Conservation (phyloP, 2,113 vertebrate genomes). For the Jaculus jaculus region DNA sequence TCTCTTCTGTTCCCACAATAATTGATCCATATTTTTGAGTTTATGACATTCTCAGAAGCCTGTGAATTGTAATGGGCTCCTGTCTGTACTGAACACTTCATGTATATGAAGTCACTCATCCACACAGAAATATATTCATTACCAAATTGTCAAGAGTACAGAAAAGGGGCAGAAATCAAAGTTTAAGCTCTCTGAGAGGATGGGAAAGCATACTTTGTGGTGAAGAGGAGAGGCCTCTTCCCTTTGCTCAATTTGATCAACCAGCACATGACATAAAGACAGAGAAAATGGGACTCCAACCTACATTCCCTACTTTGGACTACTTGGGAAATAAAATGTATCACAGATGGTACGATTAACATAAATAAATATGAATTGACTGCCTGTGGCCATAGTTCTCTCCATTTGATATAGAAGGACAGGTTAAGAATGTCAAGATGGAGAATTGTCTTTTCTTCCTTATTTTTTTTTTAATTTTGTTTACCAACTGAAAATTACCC, state of each 20-base stretch:
- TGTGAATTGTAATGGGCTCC: not conserved
- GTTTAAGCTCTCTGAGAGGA: not conserved
- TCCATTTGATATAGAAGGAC: not conserved
- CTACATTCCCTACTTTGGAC: not conserved
- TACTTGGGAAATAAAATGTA: not conserved
- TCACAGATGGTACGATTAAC: not conserved
- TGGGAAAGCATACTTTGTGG: not conserved
- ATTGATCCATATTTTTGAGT: not conserved
- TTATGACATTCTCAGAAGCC: not conserved
- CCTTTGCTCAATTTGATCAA: not conserved
- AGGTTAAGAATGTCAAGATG: slow-evolving; percentile 1
- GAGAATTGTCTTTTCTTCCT: not conserved
- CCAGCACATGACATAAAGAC: not conserved
- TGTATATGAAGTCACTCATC: not conserved
- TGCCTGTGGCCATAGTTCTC: not conserved
- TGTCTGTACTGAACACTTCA: not conserved
- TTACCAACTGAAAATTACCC: not conserved
- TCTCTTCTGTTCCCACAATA: not conserved
- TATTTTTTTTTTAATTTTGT: not conserved
- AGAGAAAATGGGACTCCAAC: not conserved
- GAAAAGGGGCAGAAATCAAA: not conserved
- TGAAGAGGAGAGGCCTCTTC: not conserved
- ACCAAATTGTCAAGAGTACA: not conserved
- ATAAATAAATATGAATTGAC: not conserved
- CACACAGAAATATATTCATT: not conserved